Evolutionary conservation across 2,797 vertebrate species (phyloP), one percentile per base, ranked within the genome.

Genomic region (Mus minutoides): DNA sequence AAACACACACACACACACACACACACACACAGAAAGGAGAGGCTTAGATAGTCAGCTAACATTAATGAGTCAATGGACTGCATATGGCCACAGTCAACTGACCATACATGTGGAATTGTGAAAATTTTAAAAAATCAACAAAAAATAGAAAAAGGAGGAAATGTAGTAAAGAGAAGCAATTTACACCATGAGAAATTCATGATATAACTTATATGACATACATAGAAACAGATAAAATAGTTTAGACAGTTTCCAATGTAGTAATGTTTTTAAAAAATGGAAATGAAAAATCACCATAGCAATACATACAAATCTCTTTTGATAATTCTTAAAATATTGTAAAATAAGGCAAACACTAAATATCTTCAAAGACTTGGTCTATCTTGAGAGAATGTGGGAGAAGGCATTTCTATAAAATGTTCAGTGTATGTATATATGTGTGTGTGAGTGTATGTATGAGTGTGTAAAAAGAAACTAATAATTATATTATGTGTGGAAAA

Each of bases 301-400:
- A n/a, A 90, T 76, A 67, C 8, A 12, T 64, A 49, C 58, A 16
- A 64, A 9, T 49, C 1, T 92, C 17, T 80, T 88, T 79, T 84
- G 21, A 79, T 64, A 69, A 43, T 49, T 80, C 46, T 83, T 93
- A 78, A 93, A 31, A 40, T 49, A 78, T 37, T 46, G 4, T 34
- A 84, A 96, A 95, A 83, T 93, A 82, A 77, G 29, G 13, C 7
- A 43, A 87, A 56, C 17, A 85, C 13, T 88, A 43, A 77, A 54
- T 92, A 93, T 56, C 76, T 92, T 88, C 60, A n/a, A 84, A 80
- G 67, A 14, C 54, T 88, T 75, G 2, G 1, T 67, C 17, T 89
- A 86, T 92, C 56, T 82, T 88, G n/a, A 95, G 37, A 60, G 56
- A 84, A 85, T 80, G 83, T 49, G 24, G 8, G 40, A 91, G 46